These are phyloP conservation scores for Engystomops pustulosus DNA, from an alignment of 2,113 vertebrate genomes.

Conservation along the genomic window DNA sequence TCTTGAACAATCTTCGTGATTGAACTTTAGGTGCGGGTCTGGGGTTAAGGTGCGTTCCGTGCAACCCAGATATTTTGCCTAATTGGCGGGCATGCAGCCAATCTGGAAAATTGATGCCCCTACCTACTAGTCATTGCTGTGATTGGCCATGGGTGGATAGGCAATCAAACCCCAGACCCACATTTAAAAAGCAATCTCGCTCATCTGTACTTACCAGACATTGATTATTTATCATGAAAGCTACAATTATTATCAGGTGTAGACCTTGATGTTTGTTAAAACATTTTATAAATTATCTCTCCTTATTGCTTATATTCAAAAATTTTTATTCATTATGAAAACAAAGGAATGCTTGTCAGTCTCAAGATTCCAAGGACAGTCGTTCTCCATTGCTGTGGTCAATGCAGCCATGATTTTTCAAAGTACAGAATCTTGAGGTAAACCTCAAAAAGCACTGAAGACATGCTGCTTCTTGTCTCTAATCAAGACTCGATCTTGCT, in stretches of 20 bases:
- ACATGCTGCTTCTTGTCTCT: constrained; percentile 52
- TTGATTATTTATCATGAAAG: not conserved
- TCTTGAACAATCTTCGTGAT: too few relatives aligned
- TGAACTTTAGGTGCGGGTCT: too few relatives aligned
- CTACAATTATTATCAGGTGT: not conserved
- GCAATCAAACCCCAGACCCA: too few relatives aligned
- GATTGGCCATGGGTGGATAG: too few relatives aligned
- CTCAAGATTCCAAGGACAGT: not conserved
- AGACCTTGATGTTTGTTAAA: not conserved
- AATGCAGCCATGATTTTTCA: not conserved
- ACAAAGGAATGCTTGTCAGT: not conserved
- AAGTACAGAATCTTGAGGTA: constrained; percentile 31
- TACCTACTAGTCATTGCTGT: too few relatives aligned
- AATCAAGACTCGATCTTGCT: constrained; percentile 59
- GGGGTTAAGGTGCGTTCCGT: too few relatives aligned
- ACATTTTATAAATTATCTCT: not conserved
- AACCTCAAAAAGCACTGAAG: constrained; percentile 38
- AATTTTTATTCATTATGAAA: not conserved
- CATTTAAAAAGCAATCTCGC: too few relatives aligned
- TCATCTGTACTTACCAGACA: too few relatives aligned
- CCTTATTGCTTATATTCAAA: not conserved
- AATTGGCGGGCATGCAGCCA: too few relatives aligned
- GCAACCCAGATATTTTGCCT: too few relatives aligned
- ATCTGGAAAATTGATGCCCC: too few relatives aligned
- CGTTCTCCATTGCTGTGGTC: not conserved